Percentiles rank a stretch among this genome's conserved stretches.
phyloP scores from a whole-genome alignment of 2,113 vertebrate species.

The Phoxinus phoxinus region DNA sequence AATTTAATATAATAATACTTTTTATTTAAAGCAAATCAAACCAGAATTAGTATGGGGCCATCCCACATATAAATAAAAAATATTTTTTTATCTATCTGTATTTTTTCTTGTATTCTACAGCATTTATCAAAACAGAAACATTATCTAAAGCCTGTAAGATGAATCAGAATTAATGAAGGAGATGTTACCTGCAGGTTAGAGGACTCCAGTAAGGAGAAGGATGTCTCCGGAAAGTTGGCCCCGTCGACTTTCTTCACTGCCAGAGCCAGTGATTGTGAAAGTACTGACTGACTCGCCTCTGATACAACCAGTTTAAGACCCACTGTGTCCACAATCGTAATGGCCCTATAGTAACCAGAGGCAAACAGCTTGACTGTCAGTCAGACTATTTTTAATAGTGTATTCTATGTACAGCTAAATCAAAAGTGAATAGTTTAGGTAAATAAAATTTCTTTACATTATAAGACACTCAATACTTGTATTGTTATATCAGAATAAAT shows the following conservation, averaged over 20 bases:
- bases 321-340: constrained; percentile 86
- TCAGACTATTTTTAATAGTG: neutral
- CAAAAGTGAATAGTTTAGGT: neutral
- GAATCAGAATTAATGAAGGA: neutral
- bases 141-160: neutral
- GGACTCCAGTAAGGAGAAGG: constrained; percentile 82
- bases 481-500: neutral
- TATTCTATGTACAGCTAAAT: neutral
- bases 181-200: constrained; percentile 80
- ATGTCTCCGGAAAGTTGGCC: constrained; percentile 75
- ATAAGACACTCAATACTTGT: neutral
- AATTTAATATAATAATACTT: no score
- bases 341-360: constrained; percentile 77
- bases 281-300: constrained; percentile 68
- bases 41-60: neutral
- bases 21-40: neutral
- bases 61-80: neutral
- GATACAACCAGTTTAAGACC: constrained; percentile 85
- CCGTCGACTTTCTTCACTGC: constrained; percentile 81
- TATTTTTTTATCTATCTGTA: neutral
- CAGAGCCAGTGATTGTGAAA: constrained; percentile 82
- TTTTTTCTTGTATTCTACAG: neutral
- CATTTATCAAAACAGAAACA: neutral
- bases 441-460: neutral
- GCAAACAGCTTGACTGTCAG: neutral